phyloP scores from a whole-genome alignment of 2,113 vertebrate species.

The Pavo muticus region DNA sequence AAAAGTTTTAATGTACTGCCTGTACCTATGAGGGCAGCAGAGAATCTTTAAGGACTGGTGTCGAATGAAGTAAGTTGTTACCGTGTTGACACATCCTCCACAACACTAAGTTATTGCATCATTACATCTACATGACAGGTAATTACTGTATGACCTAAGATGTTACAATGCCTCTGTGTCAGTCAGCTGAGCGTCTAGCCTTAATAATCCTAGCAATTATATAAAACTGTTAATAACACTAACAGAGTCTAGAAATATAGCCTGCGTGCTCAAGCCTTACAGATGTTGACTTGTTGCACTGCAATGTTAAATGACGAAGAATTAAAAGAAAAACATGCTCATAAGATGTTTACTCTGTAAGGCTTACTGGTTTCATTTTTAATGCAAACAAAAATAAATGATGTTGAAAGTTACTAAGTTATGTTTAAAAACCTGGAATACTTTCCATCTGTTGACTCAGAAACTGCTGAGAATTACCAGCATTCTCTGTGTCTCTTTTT shows the following conservation, averaged over 20 bases:
- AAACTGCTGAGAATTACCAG: not conserved
- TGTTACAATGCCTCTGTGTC: not conserved
- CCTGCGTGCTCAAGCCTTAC: not conserved
- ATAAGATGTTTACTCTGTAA: not conserved
- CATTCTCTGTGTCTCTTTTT: not conserved
- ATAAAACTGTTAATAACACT: not conserved
- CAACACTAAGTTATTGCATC: not conserved
- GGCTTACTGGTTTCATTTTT: not conserved
- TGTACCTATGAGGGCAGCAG: not conserved
- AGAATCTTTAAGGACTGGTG: not conserved
- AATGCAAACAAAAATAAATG: not conserved
- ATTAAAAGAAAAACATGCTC: not conserved
- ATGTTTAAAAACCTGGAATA: not conserved
- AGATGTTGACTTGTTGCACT: not conserved
- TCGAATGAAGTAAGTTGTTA: not conserved
- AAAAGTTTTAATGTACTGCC: not conserved
- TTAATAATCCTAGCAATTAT: not conserved
- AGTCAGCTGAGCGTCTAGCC: not conserved
- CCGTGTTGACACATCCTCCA: not conserved
- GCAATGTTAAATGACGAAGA: not conserved
- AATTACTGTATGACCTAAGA: not conserved
- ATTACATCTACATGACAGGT: not conserved
- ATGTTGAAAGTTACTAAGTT: not conserved
- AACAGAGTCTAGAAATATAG: not conserved
- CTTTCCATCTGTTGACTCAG: not conserved